Conservation (phyloP, 2,888 invertebrate species). For the Caenorhabditis afra region DNA sequence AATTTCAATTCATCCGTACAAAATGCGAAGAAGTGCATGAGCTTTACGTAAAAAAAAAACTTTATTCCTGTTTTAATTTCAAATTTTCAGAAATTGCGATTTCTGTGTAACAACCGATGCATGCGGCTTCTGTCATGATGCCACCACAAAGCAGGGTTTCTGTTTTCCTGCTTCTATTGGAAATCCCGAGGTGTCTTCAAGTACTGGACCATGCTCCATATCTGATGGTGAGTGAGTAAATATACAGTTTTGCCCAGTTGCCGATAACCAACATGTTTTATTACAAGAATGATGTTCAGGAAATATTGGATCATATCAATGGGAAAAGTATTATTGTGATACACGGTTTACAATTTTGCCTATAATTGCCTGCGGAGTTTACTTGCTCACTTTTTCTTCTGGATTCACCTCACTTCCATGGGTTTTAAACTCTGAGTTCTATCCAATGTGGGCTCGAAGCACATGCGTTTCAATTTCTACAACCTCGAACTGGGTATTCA, state of each 20-base stretch:
- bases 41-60: conserved; percentile 25
- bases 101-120: conserved; percentile 81
- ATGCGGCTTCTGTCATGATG: conserved; percentile 81
- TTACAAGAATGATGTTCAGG: no score
- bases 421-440: conserved; percentile 84
- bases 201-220: conserved; percentile 44
- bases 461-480: conserved; percentile 81
- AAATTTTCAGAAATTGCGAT: conserved; percentile 4
- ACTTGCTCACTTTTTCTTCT: conserved; percentile 69
- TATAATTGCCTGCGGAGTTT: conserved; percentile 76
- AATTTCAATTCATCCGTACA: conserved; percentile 39
- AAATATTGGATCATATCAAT: conserved; percentile 8
- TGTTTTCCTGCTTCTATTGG: conserved; percentile 45
- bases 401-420: conserved; percentile 82
- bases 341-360: conserved; percentile 80
- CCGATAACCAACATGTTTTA: no score
- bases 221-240: conserved; percentile 1
- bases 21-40: conserved; percentile 43
- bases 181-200: conserved; percentile 34
- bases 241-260: no score
- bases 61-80: no score
- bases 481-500: conserved; percentile 83
- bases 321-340: conserved; percentile 62
- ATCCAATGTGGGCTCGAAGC: conserved; percentile 83
- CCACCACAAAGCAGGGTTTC: conserved; percentile 45